Conservation (phyloP, 2,113 vertebrate genomes). For the Menidia beryllina region DNA sequence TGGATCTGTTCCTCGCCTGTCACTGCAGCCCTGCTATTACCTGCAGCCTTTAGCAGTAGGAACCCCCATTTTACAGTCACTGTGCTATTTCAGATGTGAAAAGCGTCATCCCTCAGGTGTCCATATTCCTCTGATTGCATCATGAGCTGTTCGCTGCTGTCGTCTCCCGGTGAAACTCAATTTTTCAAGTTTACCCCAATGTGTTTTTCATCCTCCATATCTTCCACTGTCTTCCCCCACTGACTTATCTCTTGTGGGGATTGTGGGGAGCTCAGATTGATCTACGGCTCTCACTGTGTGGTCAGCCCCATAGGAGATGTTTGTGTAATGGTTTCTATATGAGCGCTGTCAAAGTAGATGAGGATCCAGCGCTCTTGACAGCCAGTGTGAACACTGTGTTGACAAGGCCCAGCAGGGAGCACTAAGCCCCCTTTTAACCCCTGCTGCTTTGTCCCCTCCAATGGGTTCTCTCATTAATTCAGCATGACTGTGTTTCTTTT, state of each 20-base stretch:
- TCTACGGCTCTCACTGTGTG: conserved; percentile 59
- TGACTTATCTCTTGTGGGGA: conserved; percentile 53
- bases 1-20: background rate
- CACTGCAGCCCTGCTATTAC: background rate
- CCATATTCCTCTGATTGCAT: background rate
- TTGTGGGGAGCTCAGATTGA: conserved; percentile 59
- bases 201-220: conserved; percentile 11
- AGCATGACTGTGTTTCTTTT: conserved; percentile 37
- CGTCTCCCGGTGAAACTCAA: conserved; percentile 8
- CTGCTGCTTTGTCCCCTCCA: conserved; percentile 51
- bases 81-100: background rate
- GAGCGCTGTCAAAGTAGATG: conserved; percentile 69
- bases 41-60: background rate
- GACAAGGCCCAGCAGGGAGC: conserved; percentile 60
- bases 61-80: background rate
- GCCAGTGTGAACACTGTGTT: conserved; percentile 39
- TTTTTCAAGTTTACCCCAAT: conserved; percentile 9
- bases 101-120: background rate
- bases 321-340: conserved; percentile 73
- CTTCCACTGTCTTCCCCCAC: conserved; percentile 19
- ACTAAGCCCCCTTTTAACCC: conserved; percentile 64
- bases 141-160: conserved; percentile 7
- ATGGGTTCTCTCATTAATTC: conserved; percentile 58
- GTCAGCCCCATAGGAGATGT: conserved; percentile 70
- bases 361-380: conserved; percentile 54